Evolutionary conservation across 2,888 invertebrate species (phyloP).

Genomic region (Cataglyphis rosenhaueri): DNA sequence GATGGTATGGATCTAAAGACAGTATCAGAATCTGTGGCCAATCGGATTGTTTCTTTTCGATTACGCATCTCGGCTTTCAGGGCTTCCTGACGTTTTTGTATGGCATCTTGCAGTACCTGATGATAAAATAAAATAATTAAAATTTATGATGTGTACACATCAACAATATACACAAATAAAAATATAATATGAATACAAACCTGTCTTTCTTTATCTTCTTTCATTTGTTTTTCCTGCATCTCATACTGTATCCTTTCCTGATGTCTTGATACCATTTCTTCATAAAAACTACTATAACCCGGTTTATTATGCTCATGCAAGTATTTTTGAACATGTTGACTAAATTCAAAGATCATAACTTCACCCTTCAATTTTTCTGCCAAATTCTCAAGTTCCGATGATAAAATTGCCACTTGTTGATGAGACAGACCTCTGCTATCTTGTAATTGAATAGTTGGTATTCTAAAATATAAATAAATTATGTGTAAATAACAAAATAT

Average conservation of each 20-base stretch:
- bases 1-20: slow-evolving; percentile 80
- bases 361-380: slow-evolving; percentile 89
- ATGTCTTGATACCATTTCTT: slow-evolving; percentile 94
- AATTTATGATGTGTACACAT: not conserved
- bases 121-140: slow-evolving; percentile 80
- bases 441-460: slow-evolving; percentile 90
- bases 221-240: slow-evolving; percentile 88
- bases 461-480: slow-evolving; percentile 85
- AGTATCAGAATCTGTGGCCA: slow-evolving; percentile 72
- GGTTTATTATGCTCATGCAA: slow-evolving; percentile 93
- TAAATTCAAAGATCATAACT: slow-evolving; percentile 95
- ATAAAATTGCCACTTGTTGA: slow-evolving; percentile 88
- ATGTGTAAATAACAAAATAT: not conserved
- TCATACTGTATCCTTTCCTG: slow-evolving; percentile 89
- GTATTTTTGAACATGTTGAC: slow-evolving; percentile 92
- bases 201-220: slow-evolving; percentile 81
- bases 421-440: slow-evolving; percentile 93
- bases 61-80: slow-evolving; percentile 89
- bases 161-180: not conserved
- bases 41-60: slow-evolving; percentile 81
- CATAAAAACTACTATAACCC: slow-evolving; percentile 93
- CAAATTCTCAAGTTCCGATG: slow-evolving; percentile 88
- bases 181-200: slow-evolving; percentile 59
- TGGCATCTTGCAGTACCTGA: slow-evolving; percentile 90
- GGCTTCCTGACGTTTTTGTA: slow-evolving; percentile 92